Percentiles rank a stretch among this genome's conserved stretches.
phyloP scores from a whole-genome alignment of 2,113 vertebrate genomes.

The Nyctibius bracteatus region DNA sequence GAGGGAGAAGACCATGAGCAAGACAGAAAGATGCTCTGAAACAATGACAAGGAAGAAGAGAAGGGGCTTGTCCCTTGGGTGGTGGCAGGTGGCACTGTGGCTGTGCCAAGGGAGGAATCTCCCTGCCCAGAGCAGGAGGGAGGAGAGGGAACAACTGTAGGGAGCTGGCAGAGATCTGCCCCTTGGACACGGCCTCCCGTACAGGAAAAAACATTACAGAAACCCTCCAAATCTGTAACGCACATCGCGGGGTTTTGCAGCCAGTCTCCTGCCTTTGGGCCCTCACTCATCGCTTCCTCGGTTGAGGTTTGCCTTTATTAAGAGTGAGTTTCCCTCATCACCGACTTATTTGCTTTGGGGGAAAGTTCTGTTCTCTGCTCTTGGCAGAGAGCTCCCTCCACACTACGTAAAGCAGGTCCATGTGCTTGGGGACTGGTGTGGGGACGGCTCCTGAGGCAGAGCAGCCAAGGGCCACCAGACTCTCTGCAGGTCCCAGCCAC shows the following conservation, averaged over 20 bases:
- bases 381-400: not conserved
- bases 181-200: not conserved
- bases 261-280: not conserved
- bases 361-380: not conserved
- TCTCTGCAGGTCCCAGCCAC: rapidly evolving
- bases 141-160: not conserved
- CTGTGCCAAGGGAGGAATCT: not conserved
- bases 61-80: not conserved
- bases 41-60: not conserved
- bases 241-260: not conserved
- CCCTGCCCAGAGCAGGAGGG: not conserved
- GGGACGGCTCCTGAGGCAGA: not conserved
- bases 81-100: not conserved
- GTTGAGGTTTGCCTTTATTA: not conserved
- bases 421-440: not conserved
- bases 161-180: slow-evolving; percentile 21
- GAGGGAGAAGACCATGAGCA: not conserved
- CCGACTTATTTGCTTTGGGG: not conserved
- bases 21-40: not conserved
- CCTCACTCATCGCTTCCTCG: slow-evolving; percentile 12
- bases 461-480: no score
- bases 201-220: slow-evolving; percentile 23
- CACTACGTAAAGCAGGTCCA: rapidly evolving
- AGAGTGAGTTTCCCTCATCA: not conserved
- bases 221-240: not conserved